Evolutionary conservation across 2,113 vertebrate species (phyloP).

Genomic region (Myrmophylax atrothorax): DNA sequence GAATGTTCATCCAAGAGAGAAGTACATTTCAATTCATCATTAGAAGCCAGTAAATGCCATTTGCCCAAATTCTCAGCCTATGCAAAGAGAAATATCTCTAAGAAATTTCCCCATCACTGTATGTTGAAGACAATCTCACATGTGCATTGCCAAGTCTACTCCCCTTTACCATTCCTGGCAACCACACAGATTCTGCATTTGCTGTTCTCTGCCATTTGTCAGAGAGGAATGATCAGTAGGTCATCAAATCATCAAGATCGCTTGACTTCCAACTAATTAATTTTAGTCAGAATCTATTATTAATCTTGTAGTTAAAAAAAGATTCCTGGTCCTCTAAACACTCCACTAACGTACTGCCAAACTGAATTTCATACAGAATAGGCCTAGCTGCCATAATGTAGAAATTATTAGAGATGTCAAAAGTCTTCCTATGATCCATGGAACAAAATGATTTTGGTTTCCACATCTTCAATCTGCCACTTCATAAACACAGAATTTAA

Average conservation of each 20-base stretch:
- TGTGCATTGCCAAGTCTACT: background rate
- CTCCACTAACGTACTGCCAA: background rate
- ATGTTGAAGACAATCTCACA: background rate
- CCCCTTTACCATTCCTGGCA: background rate
- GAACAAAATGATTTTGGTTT: background rate
- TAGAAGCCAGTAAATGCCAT: background rate
- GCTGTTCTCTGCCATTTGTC: background rate
- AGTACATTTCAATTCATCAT: background rate
- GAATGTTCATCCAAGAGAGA: background rate
- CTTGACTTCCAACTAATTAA: background rate
- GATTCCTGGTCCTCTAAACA: background rate
- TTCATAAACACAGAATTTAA: background rate
- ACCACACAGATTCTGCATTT: background rate
- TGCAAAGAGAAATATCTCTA: background rate
- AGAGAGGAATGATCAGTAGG: background rate
- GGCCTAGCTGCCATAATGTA: background rate
- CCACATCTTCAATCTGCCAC: background rate
- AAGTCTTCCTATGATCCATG: accelerated
- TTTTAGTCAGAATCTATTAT: background rate
- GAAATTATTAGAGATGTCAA: background rate
- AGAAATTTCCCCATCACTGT: background rate
- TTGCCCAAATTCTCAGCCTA: background rate
- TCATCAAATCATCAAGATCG: background rate
- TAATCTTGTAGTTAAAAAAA: background rate
- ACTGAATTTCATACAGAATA: background rate